Percentiles rank a stretch among this genome's conserved stretches.
Conservation (phyloP, 2,888 invertebrate species). For the Aphelenchoides bicaudatus region DNA sequence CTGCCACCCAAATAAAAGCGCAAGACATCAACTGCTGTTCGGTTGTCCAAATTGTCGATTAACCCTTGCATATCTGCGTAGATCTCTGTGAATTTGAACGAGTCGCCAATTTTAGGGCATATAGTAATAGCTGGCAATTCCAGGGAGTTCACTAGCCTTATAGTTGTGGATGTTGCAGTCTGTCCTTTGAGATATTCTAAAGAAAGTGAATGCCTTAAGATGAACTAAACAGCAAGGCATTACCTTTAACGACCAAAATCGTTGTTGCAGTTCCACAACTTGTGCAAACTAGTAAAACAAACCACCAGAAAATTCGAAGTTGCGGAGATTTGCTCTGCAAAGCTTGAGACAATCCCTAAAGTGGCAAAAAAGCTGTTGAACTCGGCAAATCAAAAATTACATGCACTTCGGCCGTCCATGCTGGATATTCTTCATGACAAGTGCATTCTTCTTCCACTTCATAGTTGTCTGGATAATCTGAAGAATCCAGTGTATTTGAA, state of each 20-base stretch:
- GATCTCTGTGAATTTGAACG: conserved; percentile 40
- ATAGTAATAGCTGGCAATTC: conserved; percentile 48
- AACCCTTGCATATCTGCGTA: conserved; percentile 38
- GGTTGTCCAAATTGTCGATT: conserved; percentile 36
- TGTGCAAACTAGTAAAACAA: conserved; percentile 44
- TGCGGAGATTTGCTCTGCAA: conserved; percentile 32
- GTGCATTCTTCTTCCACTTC: conserved; percentile 28
- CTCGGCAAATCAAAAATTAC: conserved; percentile 44
- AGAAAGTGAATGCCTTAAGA: too few species aligned
- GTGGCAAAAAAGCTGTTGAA: background rate
- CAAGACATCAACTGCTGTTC: conserved; percentile 37
- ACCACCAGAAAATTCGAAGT: conserved; percentile 52
- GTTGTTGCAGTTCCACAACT: conserved; percentile 41
- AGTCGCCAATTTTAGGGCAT: conserved; percentile 51
- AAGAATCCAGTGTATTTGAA: too few species aligned
- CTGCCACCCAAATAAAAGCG: conserved; percentile 44
- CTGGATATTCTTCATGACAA: conserved; percentile 46
- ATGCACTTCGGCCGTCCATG: conserved; percentile 51
- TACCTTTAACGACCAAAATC: conserved; percentile 33
- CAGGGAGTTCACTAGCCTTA: conserved; percentile 42
- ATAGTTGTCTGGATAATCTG: too few species aligned
- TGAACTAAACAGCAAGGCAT: too few species aligned
- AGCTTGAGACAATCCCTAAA: conserved; percentile 32
- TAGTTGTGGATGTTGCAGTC: conserved; percentile 53
- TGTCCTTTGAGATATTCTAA: conserved; percentile 50